Evolutionary conservation across 1,140 invertebrate species (phyloP), one percentile per base, ranked within the genome.

Genomic region (Drosophila subpulchrella): DNA sequence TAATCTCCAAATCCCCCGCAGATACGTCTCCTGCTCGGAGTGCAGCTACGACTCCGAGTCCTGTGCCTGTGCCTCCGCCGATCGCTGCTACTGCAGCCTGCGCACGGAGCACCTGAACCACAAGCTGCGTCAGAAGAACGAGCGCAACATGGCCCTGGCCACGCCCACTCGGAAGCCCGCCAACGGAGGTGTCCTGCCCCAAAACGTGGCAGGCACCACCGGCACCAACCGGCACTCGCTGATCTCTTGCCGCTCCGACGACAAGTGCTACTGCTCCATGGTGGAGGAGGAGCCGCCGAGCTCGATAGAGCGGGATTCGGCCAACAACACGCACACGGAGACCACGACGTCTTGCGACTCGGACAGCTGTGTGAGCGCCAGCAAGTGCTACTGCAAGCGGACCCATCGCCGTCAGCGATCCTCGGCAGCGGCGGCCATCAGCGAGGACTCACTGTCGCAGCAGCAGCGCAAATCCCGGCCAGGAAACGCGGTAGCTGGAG

Each of bases 281-380:
- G 91, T 92, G 32, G 89, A 91, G 47, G 90, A 91, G 60, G 84
- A 89, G 55, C 84, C 85, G 6, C 58, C 62, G 42, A 86, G 62
- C 41, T 81, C 81, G 0, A 38, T 83, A 66, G 90, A 92, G n/a
- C 93, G 90, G 0, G 89, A 91, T 34, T 77, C 81, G 17, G 66
- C 48, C 0, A 75, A 91, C 61, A 75, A 91, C 57, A 65, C 74
- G 47, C 80, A 73, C 57, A 90, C 85, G 89, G 93, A 93, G 92
- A 94, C 91, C 78, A 94, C 58, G 95, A 96, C 81, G 94, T 92
- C 95, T 4, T 97, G 96, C 89, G 97, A 97, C 82, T 96, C 96
- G 0, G 97, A 97, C 81, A 97, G 96, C 76, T 97, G 97, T 90
- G 95, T 96, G 0, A 97, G 97, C 61, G 97, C 96, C 88, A 97